phyloP scores from a whole-genome alignment of 2,888 invertebrate species.

The Coenonympha glycerion region DNA sequence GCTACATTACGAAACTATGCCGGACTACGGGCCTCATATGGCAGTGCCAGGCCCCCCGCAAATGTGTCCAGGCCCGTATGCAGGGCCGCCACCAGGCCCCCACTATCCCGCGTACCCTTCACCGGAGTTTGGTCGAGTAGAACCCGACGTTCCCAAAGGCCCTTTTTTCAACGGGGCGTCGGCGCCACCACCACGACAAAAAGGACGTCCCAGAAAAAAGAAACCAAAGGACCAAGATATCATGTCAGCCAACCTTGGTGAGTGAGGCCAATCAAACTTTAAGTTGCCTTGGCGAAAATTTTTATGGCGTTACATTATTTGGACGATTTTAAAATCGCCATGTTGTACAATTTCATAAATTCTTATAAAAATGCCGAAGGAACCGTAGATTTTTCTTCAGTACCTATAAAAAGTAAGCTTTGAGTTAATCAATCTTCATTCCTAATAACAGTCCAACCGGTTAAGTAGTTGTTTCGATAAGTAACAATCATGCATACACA shows the following conservation, averaged over 20 bases:
- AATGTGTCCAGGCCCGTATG: conserved; percentile 75
- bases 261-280: conserved; percentile 46
- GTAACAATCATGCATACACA: too few species aligned
- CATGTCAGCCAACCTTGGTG: conserved; percentile 90
- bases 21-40: conserved; percentile 74
- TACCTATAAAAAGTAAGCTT: too few species aligned
- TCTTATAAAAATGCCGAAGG: not conserved
- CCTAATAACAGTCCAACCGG: too few species aligned
- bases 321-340: not conserved
- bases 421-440: too few species aligned
- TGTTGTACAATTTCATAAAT: conserved; percentile 4
- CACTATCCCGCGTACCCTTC: conserved; percentile 77
- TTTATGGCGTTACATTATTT: too few species aligned
- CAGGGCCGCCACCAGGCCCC: conserved; percentile 61
- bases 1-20: conserved; percentile 73
- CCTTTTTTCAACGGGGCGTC: conserved; percentile 76
- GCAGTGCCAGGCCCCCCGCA: conserved; percentile 76
- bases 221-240: conserved; percentile 93
- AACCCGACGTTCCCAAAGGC: conserved; percentile 68
- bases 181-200: conserved; percentile 85
- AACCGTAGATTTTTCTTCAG: not conserved
- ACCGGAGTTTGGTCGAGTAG: conserved; percentile 74
- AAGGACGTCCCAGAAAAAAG: conserved; percentile 93
- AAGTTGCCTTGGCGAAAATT: conserved; percentile 19
- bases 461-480: too few species aligned